phyloP scores from a whole-genome alignment of 2,888 invertebrate genomes.

The Penaeus monodon region DNA sequence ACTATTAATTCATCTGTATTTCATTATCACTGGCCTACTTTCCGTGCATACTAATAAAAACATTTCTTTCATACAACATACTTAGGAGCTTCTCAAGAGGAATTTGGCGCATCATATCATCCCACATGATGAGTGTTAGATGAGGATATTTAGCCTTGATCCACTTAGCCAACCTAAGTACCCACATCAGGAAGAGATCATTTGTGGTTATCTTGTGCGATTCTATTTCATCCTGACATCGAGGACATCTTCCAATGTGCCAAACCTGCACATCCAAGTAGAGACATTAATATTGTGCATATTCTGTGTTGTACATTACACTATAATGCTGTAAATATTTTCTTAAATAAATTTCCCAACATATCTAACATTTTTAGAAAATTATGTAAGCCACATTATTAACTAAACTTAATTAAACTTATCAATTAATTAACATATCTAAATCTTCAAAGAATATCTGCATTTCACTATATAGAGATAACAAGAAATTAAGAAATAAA shows the following conservation, averaged over 20 bases:
- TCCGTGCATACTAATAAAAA: background rate
- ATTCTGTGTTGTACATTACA: no score
- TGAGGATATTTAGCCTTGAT: conserved; percentile 74
- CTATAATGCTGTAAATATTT: no score
- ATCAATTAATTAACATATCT: no score
- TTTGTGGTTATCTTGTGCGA: conserved; percentile 58
- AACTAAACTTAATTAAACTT: no score
- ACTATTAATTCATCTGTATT: no score
- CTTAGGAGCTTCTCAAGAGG: conserved; percentile 73
- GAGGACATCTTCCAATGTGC: conserved; percentile 62
- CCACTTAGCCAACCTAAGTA: conserved; percentile 75
- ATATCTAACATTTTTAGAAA: no score
- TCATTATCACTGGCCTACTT: background rate
- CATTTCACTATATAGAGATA: background rate
- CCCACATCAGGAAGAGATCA: conserved; percentile 76
- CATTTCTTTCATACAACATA: conserved; percentile 17
- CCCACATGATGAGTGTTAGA: conserved; percentile 81
- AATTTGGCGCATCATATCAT: conserved; percentile 82
- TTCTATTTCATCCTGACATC: conserved; percentile 57
- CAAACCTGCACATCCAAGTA: conserved; percentile 41
- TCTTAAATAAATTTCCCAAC: no score
- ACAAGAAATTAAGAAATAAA: background rate
- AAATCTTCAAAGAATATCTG: no score
- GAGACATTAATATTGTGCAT: background rate
- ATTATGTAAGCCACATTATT: no score